phyloP scores from a whole-genome alignment of 1,140 invertebrate species.

The Babylonia areolata region DNA sequence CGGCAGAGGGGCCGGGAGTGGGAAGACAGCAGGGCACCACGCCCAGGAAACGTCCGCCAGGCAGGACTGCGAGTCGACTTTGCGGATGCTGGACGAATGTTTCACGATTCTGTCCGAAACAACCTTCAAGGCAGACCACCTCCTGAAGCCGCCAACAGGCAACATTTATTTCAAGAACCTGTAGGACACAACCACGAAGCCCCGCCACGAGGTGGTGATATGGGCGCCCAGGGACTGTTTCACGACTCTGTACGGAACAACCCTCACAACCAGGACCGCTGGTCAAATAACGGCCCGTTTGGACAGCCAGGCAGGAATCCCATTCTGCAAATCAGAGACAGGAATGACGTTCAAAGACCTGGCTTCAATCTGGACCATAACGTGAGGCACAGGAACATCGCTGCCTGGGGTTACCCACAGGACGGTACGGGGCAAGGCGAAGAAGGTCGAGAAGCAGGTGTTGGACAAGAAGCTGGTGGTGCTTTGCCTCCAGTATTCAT shows the following conservation, averaged over 20 bases:
- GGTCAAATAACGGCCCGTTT: background rate
- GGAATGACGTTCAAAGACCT: background rate
- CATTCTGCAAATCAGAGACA: background rate
- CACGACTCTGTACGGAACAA: background rate
- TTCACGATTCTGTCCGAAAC: background rate
- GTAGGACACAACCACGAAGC: no score
- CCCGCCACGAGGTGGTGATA: no score
- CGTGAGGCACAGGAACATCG: background rate
- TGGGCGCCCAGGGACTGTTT: no score
- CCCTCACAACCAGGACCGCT: background rate
- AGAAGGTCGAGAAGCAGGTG: no score
- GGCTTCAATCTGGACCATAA: background rate
- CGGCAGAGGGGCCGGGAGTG: background rate
- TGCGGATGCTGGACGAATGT: background rate
- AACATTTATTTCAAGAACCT: no score
- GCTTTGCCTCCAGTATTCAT: no score
- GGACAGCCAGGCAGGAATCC: background rate
- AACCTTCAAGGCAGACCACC: no score
- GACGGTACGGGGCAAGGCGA: no score
- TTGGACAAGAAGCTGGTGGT: no score
- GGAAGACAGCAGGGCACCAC: no score
- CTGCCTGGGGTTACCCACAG: background rate
- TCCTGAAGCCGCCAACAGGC: no score
- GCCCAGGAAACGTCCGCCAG: background rate
- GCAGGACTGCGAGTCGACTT: background rate